Evolutionary conservation across 1,140 invertebrate genomes (phyloP), one percentile per base, ranked within the genome.

Genomic region (Mercenaria mercenaria): DNA sequence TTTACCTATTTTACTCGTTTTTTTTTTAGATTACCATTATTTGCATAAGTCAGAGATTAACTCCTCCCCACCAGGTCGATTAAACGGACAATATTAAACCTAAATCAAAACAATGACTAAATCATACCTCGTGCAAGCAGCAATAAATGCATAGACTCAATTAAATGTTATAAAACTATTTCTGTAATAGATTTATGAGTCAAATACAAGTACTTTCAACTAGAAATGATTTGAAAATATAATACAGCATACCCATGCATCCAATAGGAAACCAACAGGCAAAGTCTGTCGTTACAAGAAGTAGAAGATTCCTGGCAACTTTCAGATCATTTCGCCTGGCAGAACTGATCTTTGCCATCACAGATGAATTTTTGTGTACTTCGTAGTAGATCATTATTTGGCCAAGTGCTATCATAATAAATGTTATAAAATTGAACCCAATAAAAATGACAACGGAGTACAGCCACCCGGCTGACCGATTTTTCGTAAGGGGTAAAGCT

Each of bases 231-330:
- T n/a, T n/a, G n/a, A n/a, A n/a, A n/a, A n/a, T n/a, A n/a, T n/a
- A n/a, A n/a, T n/a, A n/a, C n/a, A n/a, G n/a, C n/a, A n/a, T 64
- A 64, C 61, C 61, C 61, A 64, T 64, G 10, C n/a, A 64, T 26
- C 61, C 61, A 23, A 64, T 32, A 6, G 61, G 61, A 64, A 64
- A 64, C 61, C 61, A 64, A 32, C 61, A 64, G 6, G 20, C 4
- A 23, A 64, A 64, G 23, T 64, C 61, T 4, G 61, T 64, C n/a
- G 23, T 8, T 10, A 64, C 61, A 64, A 64, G n/a, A 6, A 64
- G 61, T 4, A 64, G 32, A 10, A 64, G 32, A n/a, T n/a, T 64
- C 23, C 61, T 64, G 6, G n/a, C 61, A n/a, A 64, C 61, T 23
- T 6, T 64, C n/a, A 64, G 20, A 32, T 64, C 61, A 23, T 64